These are phyloP conservation scores for Adoxophyes honmai DNA, from an alignment of 1,140 invertebrate genomes.

Conservation along the genomic window DNA sequence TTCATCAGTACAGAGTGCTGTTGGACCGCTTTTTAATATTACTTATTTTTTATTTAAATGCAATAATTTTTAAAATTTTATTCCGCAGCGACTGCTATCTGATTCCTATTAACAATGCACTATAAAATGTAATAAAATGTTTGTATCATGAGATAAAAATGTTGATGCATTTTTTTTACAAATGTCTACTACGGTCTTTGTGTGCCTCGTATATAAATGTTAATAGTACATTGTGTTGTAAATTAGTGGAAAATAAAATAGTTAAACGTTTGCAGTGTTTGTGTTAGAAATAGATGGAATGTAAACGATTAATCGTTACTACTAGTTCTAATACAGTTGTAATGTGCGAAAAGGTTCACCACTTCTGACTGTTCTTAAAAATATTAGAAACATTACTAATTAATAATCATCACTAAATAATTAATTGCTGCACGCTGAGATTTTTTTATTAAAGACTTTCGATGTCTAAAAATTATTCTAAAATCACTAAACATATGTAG, in stretches of 20 bases:
- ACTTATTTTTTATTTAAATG: not conserved
- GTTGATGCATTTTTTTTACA: too few species aligned
- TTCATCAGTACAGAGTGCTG: not conserved
- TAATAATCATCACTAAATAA: too few species aligned
- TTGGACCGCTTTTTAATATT: not conserved
- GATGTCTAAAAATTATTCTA: too few species aligned
- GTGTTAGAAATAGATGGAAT: not conserved
- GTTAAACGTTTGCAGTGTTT: not conserved
- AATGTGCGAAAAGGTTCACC: not conserved
- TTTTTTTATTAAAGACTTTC: too few species aligned
- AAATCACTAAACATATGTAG: too few species aligned
- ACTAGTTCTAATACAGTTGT: not conserved
- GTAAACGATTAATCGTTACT: not conserved
- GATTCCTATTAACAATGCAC: conserved; percentile 9
- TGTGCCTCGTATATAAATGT: not conserved
- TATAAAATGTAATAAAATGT: not conserved
- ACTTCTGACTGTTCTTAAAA: not conserved
- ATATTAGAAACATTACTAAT: too few species aligned
- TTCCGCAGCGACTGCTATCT: conserved; percentile 17
- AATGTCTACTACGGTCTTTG: too few species aligned
- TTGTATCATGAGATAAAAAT: too few species aligned
- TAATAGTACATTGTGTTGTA: conserved; percentile 1
- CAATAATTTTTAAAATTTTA: conserved; percentile 1
- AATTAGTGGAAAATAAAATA: not conserved
- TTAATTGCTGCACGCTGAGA: too few species aligned